A percentile compares a stretch with the other conserved stretches of the same genome.
Evolutionary conservation across 2,113 vertebrate species (phyloP).

Genomic region (Prolemur simus): DNA sequence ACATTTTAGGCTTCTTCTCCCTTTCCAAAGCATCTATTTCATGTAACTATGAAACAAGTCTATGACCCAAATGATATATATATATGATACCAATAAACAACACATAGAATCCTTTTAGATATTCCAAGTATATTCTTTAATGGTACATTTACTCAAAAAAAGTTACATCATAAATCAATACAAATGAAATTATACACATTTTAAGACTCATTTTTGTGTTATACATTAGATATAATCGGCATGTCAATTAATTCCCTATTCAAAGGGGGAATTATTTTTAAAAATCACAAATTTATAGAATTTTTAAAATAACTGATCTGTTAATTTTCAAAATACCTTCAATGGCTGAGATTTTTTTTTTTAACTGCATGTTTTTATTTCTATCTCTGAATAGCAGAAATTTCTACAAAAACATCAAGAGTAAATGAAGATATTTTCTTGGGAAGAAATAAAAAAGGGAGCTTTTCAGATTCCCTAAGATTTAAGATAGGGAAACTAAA

Average conservation of each 20-base stretch:
- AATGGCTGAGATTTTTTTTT: not conserved
- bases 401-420: slow-evolving; percentile 7
- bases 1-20: slow-evolving; percentile 27
- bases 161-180: not conserved
- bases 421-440: slow-evolving; percentile 25
- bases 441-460: slow-evolving; percentile 37
- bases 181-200: not conserved
- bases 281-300: not conserved
- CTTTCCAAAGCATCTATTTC: not conserved
- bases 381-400: not conserved
- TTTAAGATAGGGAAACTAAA: slow-evolving; percentile 5
- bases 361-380: not conserved
- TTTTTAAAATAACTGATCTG: slow-evolving; percentile 23
- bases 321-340: not conserved
- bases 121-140: not conserved
- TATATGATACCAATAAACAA: not conserved
- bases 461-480: not conserved
- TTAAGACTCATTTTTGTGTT: not conserved
- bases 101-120: not conserved
- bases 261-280: not conserved
- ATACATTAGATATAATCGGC: not conserved
- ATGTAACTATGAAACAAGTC: not conserved
- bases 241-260: not conserved
- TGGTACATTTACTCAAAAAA: not conserved
- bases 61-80: slow-evolving; percentile 27